These are phyloP conservation scores for Epizoanthus illoricatus DNA, from an alignment of 92 coral and sea anemone genomes.

Conservation along the genomic window DNA sequence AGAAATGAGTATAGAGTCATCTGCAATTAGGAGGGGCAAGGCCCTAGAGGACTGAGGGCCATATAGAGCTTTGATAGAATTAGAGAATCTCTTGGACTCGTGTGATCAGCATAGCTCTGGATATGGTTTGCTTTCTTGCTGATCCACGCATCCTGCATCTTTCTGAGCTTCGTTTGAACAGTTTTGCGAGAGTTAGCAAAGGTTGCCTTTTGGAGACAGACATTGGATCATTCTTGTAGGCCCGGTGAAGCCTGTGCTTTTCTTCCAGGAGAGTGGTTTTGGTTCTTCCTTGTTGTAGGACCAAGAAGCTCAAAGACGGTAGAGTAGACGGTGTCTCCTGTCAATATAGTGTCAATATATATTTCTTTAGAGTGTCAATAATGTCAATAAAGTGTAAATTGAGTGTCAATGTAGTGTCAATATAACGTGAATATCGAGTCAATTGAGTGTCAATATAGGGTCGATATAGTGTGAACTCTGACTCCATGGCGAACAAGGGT, in stretches of 20 bases:
- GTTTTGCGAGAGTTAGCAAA: slow-evolving; percentile 1
- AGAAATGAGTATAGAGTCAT: background rate
- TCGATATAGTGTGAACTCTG: too few relatives aligned
- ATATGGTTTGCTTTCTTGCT: background rate
- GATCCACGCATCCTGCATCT: background rate
- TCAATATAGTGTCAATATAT: too few relatives aligned
- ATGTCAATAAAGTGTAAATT: too few relatives aligned
- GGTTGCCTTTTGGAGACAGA: background rate
- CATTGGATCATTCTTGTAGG: background rate
- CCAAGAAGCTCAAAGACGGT: slow-evolving; percentile 42
- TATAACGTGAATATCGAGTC: too few relatives aligned
- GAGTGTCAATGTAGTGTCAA: too few relatives aligned
- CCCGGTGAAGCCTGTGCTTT: slow-evolving; percentile 42
- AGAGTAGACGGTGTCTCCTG: slow-evolving; percentile 14
- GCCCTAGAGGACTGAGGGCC: background rate
- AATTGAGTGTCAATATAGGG: too few relatives aligned
- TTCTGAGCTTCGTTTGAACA: background rate
- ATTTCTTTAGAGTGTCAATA: too few relatives aligned
- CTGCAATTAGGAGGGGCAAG: slow-evolving; percentile 7
- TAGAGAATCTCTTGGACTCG: background rate
- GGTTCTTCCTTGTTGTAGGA: slow-evolving; percentile 38
- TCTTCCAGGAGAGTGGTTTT: slow-evolving; percentile 49
- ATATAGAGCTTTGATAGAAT: background rate
- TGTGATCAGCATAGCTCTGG: background rate
- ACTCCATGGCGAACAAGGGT: too few relatives aligned